These are phyloP conservation scores for Nothoprocta perdicaria DNA, from an alignment of 2,113 vertebrate species.

Conservation along the genomic window DNA sequence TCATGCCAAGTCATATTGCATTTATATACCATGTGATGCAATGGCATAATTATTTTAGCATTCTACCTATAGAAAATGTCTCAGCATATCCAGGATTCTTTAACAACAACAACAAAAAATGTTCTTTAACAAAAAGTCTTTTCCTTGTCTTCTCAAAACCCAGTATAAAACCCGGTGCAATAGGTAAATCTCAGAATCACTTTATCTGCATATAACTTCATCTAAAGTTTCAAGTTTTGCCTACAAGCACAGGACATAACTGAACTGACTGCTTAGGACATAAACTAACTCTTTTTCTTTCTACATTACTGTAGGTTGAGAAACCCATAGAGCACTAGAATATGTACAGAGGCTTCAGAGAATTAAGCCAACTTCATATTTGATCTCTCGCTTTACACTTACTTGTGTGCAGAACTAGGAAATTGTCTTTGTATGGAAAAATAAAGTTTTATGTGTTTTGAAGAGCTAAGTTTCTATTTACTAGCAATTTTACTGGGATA, in stretches of 20 bases:
- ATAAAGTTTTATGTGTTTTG: not conserved
- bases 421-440: not conserved
- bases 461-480: not conserved
- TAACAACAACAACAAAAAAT: not conserved
- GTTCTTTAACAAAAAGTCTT: not conserved
- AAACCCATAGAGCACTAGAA: not conserved
- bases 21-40: not conserved
- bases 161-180: not conserved
- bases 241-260: not conserved
- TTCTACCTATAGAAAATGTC: not conserved
- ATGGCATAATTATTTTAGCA: not conserved
- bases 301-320: not conserved
- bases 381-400: not conserved
- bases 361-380: not conserved
- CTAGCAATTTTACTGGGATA: slow-evolving; percentile 16
- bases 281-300: not conserved
- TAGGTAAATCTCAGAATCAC: not conserved
- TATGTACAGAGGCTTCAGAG: not conserved
- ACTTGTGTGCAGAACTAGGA: not conserved
- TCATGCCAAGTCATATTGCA: not conserved
- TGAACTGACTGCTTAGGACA: not conserved
- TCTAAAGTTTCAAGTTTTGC: not conserved
- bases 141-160: not conserved
- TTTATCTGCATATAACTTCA: not conserved
- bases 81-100: not conserved